Percentiles rank a stretch among this genome's conserved stretches.
Conservation (phyloP, 2,888 invertebrate genomes). For the Volucella inflata region DNA sequence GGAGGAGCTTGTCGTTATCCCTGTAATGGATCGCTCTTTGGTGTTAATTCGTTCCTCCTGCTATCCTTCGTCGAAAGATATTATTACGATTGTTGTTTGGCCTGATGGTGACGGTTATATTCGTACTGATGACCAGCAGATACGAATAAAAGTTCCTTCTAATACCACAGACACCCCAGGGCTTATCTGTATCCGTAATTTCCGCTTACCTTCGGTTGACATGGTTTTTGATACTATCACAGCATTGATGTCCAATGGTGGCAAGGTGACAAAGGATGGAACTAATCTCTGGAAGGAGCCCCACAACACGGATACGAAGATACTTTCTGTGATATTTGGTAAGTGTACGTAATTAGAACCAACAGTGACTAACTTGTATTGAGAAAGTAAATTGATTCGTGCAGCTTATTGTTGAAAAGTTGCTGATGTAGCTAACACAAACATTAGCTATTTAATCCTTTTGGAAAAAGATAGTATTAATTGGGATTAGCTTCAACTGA, state of each 20-base stretch:
- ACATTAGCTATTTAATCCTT: slow-evolving; percentile 32
- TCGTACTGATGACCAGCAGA: slow-evolving; percentile 40
- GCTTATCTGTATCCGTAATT: slow-evolving; percentile 72
- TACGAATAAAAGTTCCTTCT: slow-evolving; percentile 38
- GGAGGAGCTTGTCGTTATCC: slow-evolving; percentile 64
- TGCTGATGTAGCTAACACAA: slow-evolving; percentile 38
- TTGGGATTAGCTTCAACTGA: background rate
- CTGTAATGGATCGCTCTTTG: slow-evolving; percentile 74
- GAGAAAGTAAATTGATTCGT: slow-evolving; percentile 60
- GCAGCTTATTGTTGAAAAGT: slow-evolving; percentile 26
- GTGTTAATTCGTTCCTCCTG: slow-evolving; percentile 67
- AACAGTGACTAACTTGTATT: background rate
- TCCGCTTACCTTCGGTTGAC: slow-evolving; percentile 69
- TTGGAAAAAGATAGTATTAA: slow-evolving; percentile 25
- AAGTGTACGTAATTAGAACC: slow-evolving; percentile 45
- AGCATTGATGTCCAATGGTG: slow-evolving; percentile 31
- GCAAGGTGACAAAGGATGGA: slow-evolving; percentile 33
- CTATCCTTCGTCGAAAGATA: slow-evolving; percentile 60
- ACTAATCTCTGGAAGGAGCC: slow-evolving; percentile 9
- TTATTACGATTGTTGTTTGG: slow-evolving; percentile 57
- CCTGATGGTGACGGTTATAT: slow-evolving; percentile 1
- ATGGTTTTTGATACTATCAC: slow-evolving; percentile 64
- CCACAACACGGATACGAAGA: slow-evolving; percentile 37
- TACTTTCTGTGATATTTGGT: slow-evolving; percentile 65
- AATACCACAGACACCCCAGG: slow-evolving; percentile 50